These are phyloP conservation scores for Creontiades dilutus DNA, from an alignment of 2,888 invertebrate genomes.

Conservation along the genomic window DNA sequence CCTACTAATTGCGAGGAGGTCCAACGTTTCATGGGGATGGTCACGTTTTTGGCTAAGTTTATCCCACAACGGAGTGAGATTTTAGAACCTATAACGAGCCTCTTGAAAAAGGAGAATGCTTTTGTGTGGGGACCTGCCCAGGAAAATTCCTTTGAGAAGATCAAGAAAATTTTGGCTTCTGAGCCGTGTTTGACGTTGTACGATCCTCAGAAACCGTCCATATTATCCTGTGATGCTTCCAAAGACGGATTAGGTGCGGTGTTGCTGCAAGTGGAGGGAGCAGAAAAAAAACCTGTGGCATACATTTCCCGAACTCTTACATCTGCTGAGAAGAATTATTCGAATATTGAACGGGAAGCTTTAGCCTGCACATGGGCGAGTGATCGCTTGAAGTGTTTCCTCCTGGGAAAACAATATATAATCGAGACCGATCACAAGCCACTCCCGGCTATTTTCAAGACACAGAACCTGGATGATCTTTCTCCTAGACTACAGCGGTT, in stretches of 20 bases:
- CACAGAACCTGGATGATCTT: background rate
- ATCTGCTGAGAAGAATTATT: background rate
- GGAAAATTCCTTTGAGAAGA: constrained; percentile 58
- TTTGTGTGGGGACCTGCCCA: constrained; percentile 23
- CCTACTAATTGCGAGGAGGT: constrained; percentile 9
- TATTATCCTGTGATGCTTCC: background rate
- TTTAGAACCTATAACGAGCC: constrained; percentile 53
- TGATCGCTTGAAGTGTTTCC: too few species aligned
- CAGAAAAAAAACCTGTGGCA: background rate
- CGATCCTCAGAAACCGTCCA: background rate
- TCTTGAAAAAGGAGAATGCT: constrained; percentile 59
- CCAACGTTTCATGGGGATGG: too few species aligned
- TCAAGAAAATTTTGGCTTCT: constrained; percentile 48
- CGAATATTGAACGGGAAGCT: background rate
- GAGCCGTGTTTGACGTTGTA: background rate
- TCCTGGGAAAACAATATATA: too few species aligned
- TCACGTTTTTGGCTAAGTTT: constrained; percentile 53
- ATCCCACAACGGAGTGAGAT: constrained; percentile 67
- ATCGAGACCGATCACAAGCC: background rate
- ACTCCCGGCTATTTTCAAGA: constrained; percentile 20
- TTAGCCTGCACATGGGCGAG: too few species aligned
- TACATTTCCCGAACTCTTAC: constrained; percentile 10
- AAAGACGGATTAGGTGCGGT: background rate
- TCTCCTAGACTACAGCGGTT: constrained; percentile 2
- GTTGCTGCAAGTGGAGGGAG: background rate